Evolutionary conservation across 2,113 vertebrate genomes (phyloP), one percentile per base, ranked within the genome.

Genomic region (Scytalopus superciliaris): DNA sequence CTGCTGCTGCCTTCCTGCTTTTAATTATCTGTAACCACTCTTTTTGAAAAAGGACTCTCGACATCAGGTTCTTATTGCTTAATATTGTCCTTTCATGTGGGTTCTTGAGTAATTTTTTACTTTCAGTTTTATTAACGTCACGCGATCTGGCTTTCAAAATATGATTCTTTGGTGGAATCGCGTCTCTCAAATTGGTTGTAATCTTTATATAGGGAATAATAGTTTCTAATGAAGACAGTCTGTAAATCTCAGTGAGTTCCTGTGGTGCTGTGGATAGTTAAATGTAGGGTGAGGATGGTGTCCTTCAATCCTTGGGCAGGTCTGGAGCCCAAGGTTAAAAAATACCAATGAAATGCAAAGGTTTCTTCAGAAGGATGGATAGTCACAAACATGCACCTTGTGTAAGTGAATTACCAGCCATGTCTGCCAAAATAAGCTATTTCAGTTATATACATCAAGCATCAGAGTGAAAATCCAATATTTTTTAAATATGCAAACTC

Each of bases 31-130:
- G n/a, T 78, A 95, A 91, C 45, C 30, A 35, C 80, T 62, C 57
- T 45, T 44, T 55, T 14, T 25, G 25, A 40, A 52, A 60, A 63
- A 59, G 8, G 7, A 12, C 27, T 82, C 45, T 68, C 90, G 42
- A 31, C 23, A 39, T 82, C 40, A 92, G 17, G 30, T 83, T 81
- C 40, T 37, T 40, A 25, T 6, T 94, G 82, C 37, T 80, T 84
- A 68, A 69, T 62, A 31, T 93, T 90, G 76, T 10, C 33, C 89
- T 96, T 96, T 96, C 59, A 94, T 97, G 96, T 96, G 96, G 93
- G 63, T 60, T 93, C 69, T 33, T 87, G 91, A 97, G 78, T 96
- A 0, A 95, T 74, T 69, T 92, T 94, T 89, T 87, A 55, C 70
- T 96, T 94, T 73, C 87, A 39, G 57, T 95, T 94, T 63, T 83